phyloP scores from a whole-genome alignment of 2,797 vertebrate species.

The Micromesistius poutassou region DNA sequence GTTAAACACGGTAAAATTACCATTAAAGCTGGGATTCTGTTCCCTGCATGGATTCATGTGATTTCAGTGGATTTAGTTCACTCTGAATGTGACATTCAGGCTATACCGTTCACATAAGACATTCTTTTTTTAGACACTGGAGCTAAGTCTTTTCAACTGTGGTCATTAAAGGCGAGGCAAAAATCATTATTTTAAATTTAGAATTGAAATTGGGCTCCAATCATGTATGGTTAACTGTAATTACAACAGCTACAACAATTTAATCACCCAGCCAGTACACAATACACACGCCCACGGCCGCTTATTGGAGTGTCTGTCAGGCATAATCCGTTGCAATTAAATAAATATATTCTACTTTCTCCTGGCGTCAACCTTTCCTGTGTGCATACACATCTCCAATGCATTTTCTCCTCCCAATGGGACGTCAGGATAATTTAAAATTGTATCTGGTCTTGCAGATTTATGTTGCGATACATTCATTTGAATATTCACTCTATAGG shows the following conservation, averaged over 20 bases:
- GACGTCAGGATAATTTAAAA: background rate
- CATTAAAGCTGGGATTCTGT: background rate
- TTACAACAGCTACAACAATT: background rate
- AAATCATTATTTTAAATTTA: constrained; percentile 4
- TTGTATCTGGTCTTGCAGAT: background rate
- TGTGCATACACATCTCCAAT: background rate
- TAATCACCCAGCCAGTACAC: background rate
- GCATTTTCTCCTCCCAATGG: background rate
- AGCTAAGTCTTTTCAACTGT: background rate
- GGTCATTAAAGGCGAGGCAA: background rate
- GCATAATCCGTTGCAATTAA: background rate
- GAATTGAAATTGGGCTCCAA: background rate
- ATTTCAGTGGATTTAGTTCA: background rate
- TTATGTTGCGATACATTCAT: background rate
- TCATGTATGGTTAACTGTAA: background rate
- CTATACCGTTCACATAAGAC: background rate
- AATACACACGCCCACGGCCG: background rate
- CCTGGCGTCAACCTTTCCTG: background rate
- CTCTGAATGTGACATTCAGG: background rate
- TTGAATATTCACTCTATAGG: background rate
- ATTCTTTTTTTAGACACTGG: background rate
- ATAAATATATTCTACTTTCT: background rate
- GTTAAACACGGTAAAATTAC: background rate
- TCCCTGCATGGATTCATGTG: background rate
- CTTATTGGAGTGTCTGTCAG: background rate